These are phyloP conservation scores for Fulica atra DNA, from an alignment of 2,113 vertebrate species.

Conservation along the genomic window DNA sequence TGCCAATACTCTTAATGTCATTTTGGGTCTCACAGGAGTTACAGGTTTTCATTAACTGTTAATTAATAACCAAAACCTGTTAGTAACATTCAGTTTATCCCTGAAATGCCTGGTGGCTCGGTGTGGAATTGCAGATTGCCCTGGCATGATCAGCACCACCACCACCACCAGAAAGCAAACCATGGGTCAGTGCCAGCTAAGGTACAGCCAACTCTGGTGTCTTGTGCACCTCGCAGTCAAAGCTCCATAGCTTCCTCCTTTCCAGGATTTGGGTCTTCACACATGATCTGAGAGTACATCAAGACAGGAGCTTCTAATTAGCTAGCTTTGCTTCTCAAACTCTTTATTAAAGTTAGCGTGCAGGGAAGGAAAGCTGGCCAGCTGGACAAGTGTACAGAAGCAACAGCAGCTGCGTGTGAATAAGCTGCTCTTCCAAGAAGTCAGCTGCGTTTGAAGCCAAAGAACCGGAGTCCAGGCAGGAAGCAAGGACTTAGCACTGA, in stretches of 20 bases:
- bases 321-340: not conserved
- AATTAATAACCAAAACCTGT: not conserved
- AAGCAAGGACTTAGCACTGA: not conserved
- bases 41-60: not conserved
- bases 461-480: not conserved
- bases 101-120: not conserved
- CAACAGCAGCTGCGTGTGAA: not conserved
- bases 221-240: not conserved
- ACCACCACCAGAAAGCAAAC: not conserved
- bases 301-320: not conserved
- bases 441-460: not conserved
- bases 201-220: not conserved
- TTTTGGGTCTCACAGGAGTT: not conserved
- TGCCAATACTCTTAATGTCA: accelerated
- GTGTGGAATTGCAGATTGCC: not conserved
- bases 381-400: not conserved
- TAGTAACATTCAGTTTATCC: not conserved
- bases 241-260: not conserved
- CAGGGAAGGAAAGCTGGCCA: not conserved
- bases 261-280: not conserved
- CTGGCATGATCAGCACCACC: not conserved
- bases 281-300: not conserved
- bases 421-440: not conserved
- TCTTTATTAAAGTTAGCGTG: not conserved
- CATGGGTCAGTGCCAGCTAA: not conserved